These are phyloP conservation scores for Ploceus nigricollis DNA, from an alignment of 2,113 vertebrate genomes.

Conservation along the genomic window DNA sequence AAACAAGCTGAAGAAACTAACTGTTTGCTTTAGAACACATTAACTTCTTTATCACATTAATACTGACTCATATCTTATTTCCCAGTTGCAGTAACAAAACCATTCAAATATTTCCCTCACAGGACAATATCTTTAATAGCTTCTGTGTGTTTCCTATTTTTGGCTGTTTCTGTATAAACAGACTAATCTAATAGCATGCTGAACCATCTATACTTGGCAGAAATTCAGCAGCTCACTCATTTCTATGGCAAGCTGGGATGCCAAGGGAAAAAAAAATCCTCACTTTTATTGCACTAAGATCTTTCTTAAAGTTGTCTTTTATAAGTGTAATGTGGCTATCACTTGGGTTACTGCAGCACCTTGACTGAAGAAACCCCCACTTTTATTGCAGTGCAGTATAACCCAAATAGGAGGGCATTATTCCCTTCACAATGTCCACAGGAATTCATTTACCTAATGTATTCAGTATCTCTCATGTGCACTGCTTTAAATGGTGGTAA, in stretches of 20 bases:
- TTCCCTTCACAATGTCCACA: slow-evolving; percentile 30
- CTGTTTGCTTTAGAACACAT: slow-evolving; percentile 67
- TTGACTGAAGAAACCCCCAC: background rate
- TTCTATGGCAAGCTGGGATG: slow-evolving; percentile 72
- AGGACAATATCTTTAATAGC: slow-evolving; percentile 81
- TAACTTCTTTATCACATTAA: slow-evolving; percentile 76
- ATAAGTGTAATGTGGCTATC: slow-evolving; percentile 70
- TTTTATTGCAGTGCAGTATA: slow-evolving; percentile 52
- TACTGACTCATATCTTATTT: slow-evolving; percentile 75
- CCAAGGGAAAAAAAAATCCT: slow-evolving; percentile 55
- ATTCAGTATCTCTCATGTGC: background rate
- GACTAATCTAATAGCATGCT: slow-evolving; percentile 80
- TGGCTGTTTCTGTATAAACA: slow-evolving; percentile 84
- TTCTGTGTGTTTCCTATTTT: slow-evolving; percentile 80
- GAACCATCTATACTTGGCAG: slow-evolving; percentile 81
- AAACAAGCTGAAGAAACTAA: slow-evolving; percentile 66
- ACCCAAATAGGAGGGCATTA: slow-evolving; percentile 12
- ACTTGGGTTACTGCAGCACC: slow-evolving; percentile 62
- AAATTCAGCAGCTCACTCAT: slow-evolving; percentile 82
- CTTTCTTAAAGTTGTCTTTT: slow-evolving; percentile 74
- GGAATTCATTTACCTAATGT: slow-evolving; percentile 34
- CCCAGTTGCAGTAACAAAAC: slow-evolving; percentile 74
- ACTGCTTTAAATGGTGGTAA: background rate
- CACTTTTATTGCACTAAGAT: slow-evolving; percentile 69
- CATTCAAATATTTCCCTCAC: slow-evolving; percentile 73